Percentiles rank a stretch among this genome's conserved stretches.
Conservation (phyloP, 2,797 vertebrate genomes). For the Petrocephalus sullivani region DNA sequence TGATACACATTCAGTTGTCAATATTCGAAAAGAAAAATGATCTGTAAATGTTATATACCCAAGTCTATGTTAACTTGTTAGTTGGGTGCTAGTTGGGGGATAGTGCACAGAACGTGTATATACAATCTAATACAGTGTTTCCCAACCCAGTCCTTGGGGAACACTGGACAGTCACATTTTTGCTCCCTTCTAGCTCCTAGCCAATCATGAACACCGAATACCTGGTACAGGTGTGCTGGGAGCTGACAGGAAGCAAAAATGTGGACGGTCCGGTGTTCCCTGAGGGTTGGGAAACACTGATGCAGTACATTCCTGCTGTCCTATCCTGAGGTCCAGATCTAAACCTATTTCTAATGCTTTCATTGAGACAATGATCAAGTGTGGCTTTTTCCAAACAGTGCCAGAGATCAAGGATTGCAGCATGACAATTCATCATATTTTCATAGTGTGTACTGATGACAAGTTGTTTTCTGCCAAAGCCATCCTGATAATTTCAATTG, state of each 20-base stretch:
- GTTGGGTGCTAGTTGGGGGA: neutral
- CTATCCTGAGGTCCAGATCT: constrained; percentile 30
- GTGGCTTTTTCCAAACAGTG: constrained; percentile 58
- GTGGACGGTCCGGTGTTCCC: no score
- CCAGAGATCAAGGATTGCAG: constrained; percentile 63
- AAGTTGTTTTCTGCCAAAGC: constrained; percentile 60
- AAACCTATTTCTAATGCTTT: constrained; percentile 56
- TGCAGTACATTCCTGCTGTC: constrained; percentile 15
- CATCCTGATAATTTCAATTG: constrained; percentile 49
- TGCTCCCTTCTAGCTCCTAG: no score
- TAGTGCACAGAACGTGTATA: constrained; percentile 1
- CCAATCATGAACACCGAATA: no score
- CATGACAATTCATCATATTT: constrained; percentile 67
- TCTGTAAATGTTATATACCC: neutral
- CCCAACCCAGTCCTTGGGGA: no score
- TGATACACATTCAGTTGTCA: neutral
- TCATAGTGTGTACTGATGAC: constrained; percentile 51
- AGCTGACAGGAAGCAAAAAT: no score
- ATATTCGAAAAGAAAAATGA: neutral
- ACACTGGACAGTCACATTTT: no score
- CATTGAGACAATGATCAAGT: constrained; percentile 67
- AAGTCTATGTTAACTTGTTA: neutral
- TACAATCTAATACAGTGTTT: neutral
- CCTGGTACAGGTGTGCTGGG: no score
- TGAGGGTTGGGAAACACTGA: no score